Conservation (phyloP, 1,140 invertebrate species). For the Bursaphelenchus mucronatus region DNA sequence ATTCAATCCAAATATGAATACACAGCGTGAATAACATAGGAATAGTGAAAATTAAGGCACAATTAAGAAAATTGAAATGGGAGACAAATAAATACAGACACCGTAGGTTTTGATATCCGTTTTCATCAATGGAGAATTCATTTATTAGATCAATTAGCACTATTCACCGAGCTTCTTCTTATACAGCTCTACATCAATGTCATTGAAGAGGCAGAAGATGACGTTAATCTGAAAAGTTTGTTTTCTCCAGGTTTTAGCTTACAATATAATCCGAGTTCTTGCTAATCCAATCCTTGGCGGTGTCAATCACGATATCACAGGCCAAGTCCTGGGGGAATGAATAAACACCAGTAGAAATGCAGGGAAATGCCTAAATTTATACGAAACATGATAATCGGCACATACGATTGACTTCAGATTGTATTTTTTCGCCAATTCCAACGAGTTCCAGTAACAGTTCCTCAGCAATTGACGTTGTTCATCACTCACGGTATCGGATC, state of each 20-base stretch:
- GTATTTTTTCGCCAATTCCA: constrained; percentile 19
- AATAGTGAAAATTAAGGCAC: too few species aligned
- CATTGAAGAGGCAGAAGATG: constrained; percentile 11
- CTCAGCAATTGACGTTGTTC: constrained; percentile 7
- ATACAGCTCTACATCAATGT: constrained; percentile 4
- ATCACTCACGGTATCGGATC: neutral
- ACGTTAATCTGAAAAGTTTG: constrained; percentile 6
- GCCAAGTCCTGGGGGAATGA: constrained; percentile 7
- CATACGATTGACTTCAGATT: constrained; percentile 19
- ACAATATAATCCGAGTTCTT: constrained; percentile 15
- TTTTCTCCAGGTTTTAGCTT: neutral
- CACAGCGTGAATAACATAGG: too few species aligned
- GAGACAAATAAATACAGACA: too few species aligned
- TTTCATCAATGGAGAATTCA: neutral
- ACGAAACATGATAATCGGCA: neutral
- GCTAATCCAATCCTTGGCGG: constrained; percentile 15
- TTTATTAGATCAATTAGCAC: neutral
- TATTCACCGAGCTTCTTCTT: constrained; percentile 2
- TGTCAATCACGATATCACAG: constrained; percentile 12
- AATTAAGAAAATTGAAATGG: too few species aligned
- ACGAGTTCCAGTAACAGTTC: constrained; percentile 28
- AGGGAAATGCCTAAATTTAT: constrained; percentile 21
- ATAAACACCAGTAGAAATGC: constrained; percentile 21
- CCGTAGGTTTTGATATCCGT: too few species aligned
- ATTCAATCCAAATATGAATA: too few species aligned